Base-by-base conservation (phyloP, 1,140 invertebrate genomes). In the Anastatus disparis region DNA sequence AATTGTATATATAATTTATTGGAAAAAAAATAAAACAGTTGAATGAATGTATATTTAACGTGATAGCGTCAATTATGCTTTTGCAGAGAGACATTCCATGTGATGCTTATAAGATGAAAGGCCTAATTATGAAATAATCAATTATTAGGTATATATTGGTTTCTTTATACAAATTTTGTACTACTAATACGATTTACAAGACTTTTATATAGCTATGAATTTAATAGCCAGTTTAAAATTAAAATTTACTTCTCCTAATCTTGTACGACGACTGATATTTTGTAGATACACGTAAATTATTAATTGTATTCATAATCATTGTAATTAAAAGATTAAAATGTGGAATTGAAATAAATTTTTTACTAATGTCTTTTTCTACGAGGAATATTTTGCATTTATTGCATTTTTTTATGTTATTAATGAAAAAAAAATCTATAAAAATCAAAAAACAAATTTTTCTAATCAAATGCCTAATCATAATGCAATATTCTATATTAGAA, bases 1-100 rank as follows among this genome's bases (percentile, higher is more conserved):
- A 20, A 50, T 59, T 59, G 42, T 58, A 58, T 46, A 53, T 55
- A 70, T 64, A 63, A 70, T 70, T 64, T 58, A 59, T 52, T 67
- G 10, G 12, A 24, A 44, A 24, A 2, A 9, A 59, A 50, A 7
- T 13, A 50, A 6, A n/a, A 59, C 55, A 38, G 26, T 48, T 0
- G 38, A n/a, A 31, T 70, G 44, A 46, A 70, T 44, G 67, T 64
- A n/a, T 20, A 55, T 66, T 66, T 56, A 44, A 20, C 55, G 38
- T 20, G 27, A 48, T 29, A 64, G 68, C 52, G 68, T 70, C 68
- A 70, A 70, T 70, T 70, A 70, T 70, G 52, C 59, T 70, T 70
- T 70, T 64, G 27, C 42, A 38, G 35, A 63, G 22, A 52, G 24
- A 62, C 35, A 62, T 70, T 64, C 52, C 52, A 70, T 52, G 59